A percentile compares a stretch with the other conserved stretches of the same genome.
Evolutionary conservation across 64 coral and sea anemone species (phyloP).

Genomic region (Stichodactyla mertensii): DNA sequence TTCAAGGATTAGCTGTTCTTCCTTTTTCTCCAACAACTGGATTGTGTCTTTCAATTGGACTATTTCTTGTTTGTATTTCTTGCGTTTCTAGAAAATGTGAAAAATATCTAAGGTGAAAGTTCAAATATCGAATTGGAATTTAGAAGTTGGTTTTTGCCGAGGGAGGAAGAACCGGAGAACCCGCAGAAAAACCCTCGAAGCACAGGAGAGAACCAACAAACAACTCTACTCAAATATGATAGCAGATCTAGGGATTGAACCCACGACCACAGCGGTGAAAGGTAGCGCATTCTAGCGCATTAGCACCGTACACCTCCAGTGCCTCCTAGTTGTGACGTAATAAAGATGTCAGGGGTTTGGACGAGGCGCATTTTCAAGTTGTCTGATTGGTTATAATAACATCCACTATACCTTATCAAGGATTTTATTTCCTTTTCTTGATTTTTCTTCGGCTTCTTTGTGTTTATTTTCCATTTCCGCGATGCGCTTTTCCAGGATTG

Average conservation of each 20-base stretch:
- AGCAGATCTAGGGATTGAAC: too few species aligned
- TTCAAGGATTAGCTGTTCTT: slow-evolving; percentile 49
- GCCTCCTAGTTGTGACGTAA: not conserved
- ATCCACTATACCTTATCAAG: slow-evolving; percentile 5
- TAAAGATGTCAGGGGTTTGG: not conserved
- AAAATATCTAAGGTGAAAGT: not conserved
- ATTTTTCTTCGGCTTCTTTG: slow-evolving; percentile 16
- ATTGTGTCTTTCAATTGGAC: slow-evolving; percentile 32
- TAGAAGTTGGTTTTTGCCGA: too few species aligned
- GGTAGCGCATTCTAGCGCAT: too few species aligned
- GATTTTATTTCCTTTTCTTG: not conserved
- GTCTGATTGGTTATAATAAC: not conserved
- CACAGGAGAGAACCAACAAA: too few species aligned
- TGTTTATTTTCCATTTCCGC: slow-evolving; percentile 10
- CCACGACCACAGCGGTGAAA: too few species aligned
- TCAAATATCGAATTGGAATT: too few species aligned
- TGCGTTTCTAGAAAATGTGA: slow-evolving; percentile 26
- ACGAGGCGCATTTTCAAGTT: too few species aligned
- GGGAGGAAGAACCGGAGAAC: too few species aligned
- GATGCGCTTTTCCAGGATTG: not conserved
- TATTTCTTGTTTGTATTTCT: slow-evolving; percentile 48
- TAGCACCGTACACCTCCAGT: too few species aligned
- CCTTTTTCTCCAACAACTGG: slow-evolving; percentile 44
- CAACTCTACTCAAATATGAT: too few species aligned
- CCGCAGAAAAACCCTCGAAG: too few species aligned